Conservation (phyloP, 37 sponge, comb jelly and placozoan species). For the Cliona cf. orientalis region DNA sequence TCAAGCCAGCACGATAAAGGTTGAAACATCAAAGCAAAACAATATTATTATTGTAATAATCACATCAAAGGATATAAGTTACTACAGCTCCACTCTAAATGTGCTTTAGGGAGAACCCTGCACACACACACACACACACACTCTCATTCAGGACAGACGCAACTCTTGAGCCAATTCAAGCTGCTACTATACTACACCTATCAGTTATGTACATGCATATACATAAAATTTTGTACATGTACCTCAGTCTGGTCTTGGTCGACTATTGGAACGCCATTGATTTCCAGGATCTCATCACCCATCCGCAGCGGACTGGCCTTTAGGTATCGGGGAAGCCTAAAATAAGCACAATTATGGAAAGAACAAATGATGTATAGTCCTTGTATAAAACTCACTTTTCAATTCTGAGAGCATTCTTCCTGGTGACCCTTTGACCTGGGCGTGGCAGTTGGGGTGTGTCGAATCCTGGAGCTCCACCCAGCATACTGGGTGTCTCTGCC, state of each 20-base stretch:
- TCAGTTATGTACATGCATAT: not conserved
- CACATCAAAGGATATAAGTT: too few relatives aligned
- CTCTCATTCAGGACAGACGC: too few relatives aligned
- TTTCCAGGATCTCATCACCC: constrained; percentile 81
- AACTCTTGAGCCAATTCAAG: too few relatives aligned
- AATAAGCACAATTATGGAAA: not conserved
- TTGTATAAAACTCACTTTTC: constrained; percentile 49
- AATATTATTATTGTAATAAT: too few relatives aligned
- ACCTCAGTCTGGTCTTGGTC: constrained; percentile 79
- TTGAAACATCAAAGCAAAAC: too few relatives aligned
- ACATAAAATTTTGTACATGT: not conserved
- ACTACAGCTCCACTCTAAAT: too few relatives aligned
- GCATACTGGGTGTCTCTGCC: constrained; percentile 1
- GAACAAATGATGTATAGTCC: not conserved
- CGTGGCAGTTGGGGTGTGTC: constrained; percentile 39
- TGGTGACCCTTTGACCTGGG: constrained; percentile 33
- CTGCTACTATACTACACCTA: too few relatives aligned
- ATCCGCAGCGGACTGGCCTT: constrained; percentile 38
- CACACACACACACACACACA: too few relatives aligned
- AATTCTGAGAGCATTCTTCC: constrained; percentile 53
- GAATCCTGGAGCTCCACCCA: constrained; percentile 43
- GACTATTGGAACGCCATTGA: constrained; percentile 74
- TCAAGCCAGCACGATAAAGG: too few relatives aligned
- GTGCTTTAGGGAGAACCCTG: too few relatives aligned
- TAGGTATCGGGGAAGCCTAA: constrained; percentile 61